Percentiles rank a stretch among this genome's conserved stretches.
phyloP scores from a whole-genome alignment of 2,113 vertebrate species.

The Macaca mulatta region DNA sequence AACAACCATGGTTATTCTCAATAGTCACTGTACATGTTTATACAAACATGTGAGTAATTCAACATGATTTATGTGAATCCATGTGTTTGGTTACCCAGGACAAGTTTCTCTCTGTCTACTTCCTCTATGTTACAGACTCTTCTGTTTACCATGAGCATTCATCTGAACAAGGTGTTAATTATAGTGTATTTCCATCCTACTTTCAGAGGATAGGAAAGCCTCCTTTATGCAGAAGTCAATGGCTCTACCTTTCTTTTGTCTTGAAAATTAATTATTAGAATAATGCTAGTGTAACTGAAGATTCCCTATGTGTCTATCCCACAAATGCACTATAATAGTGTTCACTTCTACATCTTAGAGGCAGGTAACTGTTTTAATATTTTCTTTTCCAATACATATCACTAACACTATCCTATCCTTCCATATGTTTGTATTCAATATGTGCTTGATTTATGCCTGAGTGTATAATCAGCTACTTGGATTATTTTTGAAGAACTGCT shows the following conservation, averaged over 20 bases:
- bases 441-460: neutral
- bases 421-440: neutral
- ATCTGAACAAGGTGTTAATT: neutral
- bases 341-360: neutral
- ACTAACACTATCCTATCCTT: neutral
- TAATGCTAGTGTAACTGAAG: neutral
- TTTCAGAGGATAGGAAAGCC: neutral
- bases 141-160: neutral
- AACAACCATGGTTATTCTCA: neutral
- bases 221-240: neutral
- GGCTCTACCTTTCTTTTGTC: neutral
- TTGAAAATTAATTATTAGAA: slow-evolving; percentile 3
- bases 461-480: neutral
- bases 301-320: neutral
- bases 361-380: neutral
- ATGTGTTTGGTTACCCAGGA: neutral
- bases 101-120: neutral
- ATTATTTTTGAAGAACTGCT: slow-evolving; percentile 35
- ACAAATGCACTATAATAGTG: neutral
- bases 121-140: neutral
- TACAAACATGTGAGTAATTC: neutral
- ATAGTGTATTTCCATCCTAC: neutral
- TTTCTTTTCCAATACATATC: neutral
- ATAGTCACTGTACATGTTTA: neutral
- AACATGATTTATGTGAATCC: neutral